Evolutionary conservation across 2,797 vertebrate genomes (phyloP).

Genomic region (Enteromius argenteus): DNA sequence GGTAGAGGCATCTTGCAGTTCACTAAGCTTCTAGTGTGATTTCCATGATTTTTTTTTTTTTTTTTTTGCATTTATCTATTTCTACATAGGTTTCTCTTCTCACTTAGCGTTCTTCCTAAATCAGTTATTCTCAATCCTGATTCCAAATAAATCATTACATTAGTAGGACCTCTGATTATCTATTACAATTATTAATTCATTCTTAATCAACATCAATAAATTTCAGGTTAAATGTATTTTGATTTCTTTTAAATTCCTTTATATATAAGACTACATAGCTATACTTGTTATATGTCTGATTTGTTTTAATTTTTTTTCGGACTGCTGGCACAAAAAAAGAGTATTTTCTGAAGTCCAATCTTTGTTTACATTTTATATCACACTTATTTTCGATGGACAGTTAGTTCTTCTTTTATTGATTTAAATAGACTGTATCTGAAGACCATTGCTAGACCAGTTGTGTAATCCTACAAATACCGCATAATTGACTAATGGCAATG

Average conservation of each 20-base stretch:
- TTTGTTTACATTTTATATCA: background rate
- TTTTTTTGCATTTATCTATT: background rate
- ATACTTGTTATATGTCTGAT: background rate
- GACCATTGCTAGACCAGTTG: constrained; percentile 40
- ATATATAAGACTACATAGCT: too few relatives aligned
- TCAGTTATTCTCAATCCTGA: background rate
- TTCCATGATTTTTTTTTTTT: background rate
- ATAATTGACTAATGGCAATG: constrained; percentile 58
- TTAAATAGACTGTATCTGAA: constrained; percentile 9
- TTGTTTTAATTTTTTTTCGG: background rate
- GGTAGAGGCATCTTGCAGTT: constrained; percentile 7
- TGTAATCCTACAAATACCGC: constrained; percentile 50
- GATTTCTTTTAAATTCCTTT: too few relatives aligned
- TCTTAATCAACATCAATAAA: background rate
- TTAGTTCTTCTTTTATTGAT: background rate
- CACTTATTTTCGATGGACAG: background rate
- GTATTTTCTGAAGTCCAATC: background rate
- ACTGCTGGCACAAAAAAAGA: background rate
- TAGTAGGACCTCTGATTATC: background rate
- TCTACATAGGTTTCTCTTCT: background rate
- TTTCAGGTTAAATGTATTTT: background rate
- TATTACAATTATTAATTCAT: background rate
- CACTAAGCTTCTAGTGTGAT: constrained; percentile 10
- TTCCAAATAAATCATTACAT: background rate
- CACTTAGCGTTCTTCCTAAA: background rate